Evolutionary conservation across 1,140 invertebrate species (phyloP).

Genomic region (Wiebesia pumilae): DNA sequence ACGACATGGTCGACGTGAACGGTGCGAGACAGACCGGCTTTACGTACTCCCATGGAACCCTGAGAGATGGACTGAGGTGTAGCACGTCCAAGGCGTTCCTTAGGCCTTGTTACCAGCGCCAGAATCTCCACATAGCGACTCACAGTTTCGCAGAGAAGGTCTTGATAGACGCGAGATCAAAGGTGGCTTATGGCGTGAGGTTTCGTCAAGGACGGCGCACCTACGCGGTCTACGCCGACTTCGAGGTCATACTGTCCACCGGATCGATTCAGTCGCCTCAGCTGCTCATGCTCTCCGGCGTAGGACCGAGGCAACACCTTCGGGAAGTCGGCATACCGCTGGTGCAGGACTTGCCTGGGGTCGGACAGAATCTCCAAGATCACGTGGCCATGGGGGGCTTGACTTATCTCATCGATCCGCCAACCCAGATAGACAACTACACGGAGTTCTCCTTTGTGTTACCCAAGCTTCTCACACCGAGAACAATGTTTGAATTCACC

Average conservation of each 20-base stretch:
- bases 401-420: constrained; percentile 76
- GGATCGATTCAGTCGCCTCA: constrained; percentile 85
- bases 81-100: constrained; percentile 89
- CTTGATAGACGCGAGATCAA: constrained; percentile 76
- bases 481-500: constrained; percentile 77
- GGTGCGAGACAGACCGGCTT: constrained; percentile 85
- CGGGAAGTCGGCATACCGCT: constrained; percentile 75
- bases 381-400: constrained; percentile 81
- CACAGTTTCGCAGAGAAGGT: constrained; percentile 81
- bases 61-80: constrained; percentile 88
- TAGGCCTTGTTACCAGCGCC: constrained; percentile 79
- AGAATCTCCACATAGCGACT: constrained; percentile 84
- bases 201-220: constrained; percentile 76
- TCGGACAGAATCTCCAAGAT: constrained; percentile 88
- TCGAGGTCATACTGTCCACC: constrained; percentile 84
- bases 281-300: constrained; percentile 86
- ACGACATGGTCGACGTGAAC: constrained; percentile 83
- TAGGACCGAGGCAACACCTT: constrained; percentile 81
- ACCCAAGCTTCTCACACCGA: constrained; percentile 75
- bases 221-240: constrained; percentile 75
- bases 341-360: constrained; percentile 79
- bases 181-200: constrained; percentile 78
- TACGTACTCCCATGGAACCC: constrained; percentile 82
- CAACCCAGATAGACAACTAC: constrained; percentile 60
- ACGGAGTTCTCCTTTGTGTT: constrained; percentile 78